Evolutionary conservation across 2,888 invertebrate species (phyloP), one percentile per base, ranked within the genome.

Genomic region (Nipponacmea schrenckii): DNA sequence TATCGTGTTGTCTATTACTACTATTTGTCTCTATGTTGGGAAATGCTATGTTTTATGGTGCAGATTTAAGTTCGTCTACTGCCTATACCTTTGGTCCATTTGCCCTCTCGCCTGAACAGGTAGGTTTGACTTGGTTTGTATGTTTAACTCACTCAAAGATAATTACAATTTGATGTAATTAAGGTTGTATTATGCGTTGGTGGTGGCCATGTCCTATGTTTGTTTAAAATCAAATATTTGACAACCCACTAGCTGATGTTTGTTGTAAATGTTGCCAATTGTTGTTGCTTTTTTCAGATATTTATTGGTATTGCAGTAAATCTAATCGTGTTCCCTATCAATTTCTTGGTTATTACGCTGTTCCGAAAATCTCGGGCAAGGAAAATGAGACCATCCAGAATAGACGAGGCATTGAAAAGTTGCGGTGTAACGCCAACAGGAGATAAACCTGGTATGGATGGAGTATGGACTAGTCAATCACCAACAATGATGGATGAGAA

Each of bases 11-110:
- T 74, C 85, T 91, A 69, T 87, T 90, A 62, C 84, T 91, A 72
- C 85, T 91, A 26, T 90, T 87, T 75, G 83, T 89, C 15, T 89
- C 89, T 62, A 91, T 91, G 91, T 77, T 91, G 72, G 88, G 89
- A n/a, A 91, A 90, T 77, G 91, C 90, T 64, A 89, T 91, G 89
- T 91, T 90, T 85, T 91, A 91, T 80, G 87, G 81, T n/a, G 78
- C 74, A 20, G 85, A 70, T 70, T 81, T 80, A 67, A 79, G 73
- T 12, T 72, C 79, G 1, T 56, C 74, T 15, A 84, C 84, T 48
- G 85, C 86, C 0, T 79, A 90, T 70, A 83, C 84, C 3, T 78
- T 91, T 69, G 91, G 91, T 10, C 91, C 90, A 8, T 89, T 91
- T 80, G 85, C 87, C 14, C 74, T 91, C 2, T 86, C 88, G 15